A percentile compares a stretch with the other conserved stretches of the same genome.
These are phyloP conservation scores for Mobula hypostoma DNA, from an alignment of 2,113 vertebrate genomes.

Conservation along the genomic window DNA sequence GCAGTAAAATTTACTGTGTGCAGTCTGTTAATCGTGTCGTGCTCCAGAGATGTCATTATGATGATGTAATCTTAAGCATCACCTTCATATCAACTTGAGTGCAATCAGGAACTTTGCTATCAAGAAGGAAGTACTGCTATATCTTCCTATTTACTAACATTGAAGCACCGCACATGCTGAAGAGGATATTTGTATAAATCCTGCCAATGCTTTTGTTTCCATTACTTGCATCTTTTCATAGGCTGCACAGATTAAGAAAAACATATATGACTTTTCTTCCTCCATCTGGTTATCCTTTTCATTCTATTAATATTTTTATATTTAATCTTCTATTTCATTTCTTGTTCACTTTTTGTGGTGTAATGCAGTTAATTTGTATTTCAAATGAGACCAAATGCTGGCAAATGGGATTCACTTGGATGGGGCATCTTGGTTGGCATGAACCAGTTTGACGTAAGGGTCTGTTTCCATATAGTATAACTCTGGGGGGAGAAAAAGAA, in stretches of 20 bases:
- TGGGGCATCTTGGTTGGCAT: no score
- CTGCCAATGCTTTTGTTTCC: not conserved
- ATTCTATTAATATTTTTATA: not conserved
- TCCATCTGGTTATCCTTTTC: not conserved
- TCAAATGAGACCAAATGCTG: no score
- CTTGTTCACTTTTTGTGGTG: not conserved
- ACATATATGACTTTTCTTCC: not conserved
- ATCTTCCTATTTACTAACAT: not conserved
- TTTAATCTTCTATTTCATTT: not conserved
- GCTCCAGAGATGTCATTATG: not conserved
- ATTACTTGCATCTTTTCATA: no score
- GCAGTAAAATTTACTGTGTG: no score
- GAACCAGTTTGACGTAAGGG: no score
- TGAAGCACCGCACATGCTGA: not conserved
- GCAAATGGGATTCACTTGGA: no score
- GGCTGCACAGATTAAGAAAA: no score
- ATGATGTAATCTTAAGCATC: not conserved
- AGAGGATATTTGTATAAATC: not conserved
- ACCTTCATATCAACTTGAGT: not conserved
- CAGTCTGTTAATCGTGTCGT: no score
- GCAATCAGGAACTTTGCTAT: not conserved
- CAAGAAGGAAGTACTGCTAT: not conserved
- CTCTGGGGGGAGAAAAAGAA: no score
- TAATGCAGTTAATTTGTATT: no score
- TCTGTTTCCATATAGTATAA: no score